Evolutionary conservation across 2,797 vertebrate species (phyloP), one percentile per base, ranked within the genome.

Genomic region (Otolemur crassicaudatus): DNA sequence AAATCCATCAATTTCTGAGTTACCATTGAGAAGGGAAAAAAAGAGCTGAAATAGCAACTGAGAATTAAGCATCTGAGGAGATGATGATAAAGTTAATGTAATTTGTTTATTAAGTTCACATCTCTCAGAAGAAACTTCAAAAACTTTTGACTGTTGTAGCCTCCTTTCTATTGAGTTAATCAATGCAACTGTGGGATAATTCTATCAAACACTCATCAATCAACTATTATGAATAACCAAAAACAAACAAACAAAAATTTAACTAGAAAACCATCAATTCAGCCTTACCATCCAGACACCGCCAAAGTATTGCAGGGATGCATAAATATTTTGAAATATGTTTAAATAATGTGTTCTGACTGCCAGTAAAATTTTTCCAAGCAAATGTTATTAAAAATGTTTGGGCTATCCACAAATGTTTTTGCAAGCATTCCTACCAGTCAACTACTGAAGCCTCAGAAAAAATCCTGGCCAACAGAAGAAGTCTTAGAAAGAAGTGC

Each of bases 241-340:
- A 97, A 97, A 53, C 84, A 97, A 97, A 94, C 70, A 96, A 97
- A 95, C 89, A 96, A 69, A 86, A 73, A 70, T 53, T 96, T 94
- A 82, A 92, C 89, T 86, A 95, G 80, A 96, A 97, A 96, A 84
- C 60, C 94, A 89, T 86, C 87, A 89, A 79, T 96, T 97, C 96
- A 97, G 77, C 70, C 87, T 96, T 91, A 91, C 69, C 85, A 76
- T 96, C 94, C 79, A 96, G 83, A 91, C 27, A 95, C 73, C 58
- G 4, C 96, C 95, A 97, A 97, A 97, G 91, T 91, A 97, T 96
- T 97, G 94, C 94, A 90, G 43, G 92, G 97, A 97, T 95, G 88
- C 86, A 94, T 96, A 98, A 97, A 97, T 98, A 98, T 98, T 98
- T 98, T 97, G 97, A 97, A 97, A 97, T 97, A 96, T 94, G 97